These are phyloP conservation scores for Tinea pellionella DNA, from an alignment of 2,888 invertebrate species.

Conservation along the genomic window DNA sequence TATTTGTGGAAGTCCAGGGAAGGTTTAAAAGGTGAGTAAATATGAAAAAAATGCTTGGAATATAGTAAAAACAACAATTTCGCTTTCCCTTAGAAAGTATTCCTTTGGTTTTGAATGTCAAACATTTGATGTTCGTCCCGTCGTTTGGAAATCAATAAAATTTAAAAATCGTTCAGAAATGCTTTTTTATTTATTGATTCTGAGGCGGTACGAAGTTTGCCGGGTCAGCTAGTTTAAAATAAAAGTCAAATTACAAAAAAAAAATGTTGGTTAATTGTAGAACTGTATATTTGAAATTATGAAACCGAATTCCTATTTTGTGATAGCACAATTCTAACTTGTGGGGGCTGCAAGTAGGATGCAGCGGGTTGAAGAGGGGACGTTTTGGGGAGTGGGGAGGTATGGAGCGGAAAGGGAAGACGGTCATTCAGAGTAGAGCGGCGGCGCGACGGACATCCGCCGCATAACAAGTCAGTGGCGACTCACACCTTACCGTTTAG, in stretches of 20 bases:
- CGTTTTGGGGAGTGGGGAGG: background rate
- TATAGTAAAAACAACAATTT: too few species aligned
- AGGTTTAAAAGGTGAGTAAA: too few species aligned
- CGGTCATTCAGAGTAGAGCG: conserved; percentile 62
- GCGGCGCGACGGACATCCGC: conserved; percentile 70
- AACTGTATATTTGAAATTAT: background rate
- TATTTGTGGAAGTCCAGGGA: too few species aligned
- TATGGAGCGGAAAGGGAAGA: conserved; percentile 54
- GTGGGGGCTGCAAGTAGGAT: conserved; percentile 14
- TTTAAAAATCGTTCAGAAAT: too few species aligned
- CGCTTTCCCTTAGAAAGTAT: too few species aligned
- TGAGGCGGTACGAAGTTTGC: too few species aligned
- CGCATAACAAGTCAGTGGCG: conserved; percentile 70
- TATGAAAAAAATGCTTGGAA: too few species aligned
- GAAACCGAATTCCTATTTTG: background rate
- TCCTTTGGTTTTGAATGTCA: too few species aligned
- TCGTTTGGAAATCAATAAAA: too few species aligned
- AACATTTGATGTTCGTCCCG: too few species aligned
- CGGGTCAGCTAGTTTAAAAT: too few species aligned
- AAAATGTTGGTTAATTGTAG: background rate
- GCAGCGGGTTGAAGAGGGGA: conserved; percentile 29
- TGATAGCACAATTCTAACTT: background rate
- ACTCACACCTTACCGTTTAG: conserved; percentile 17
- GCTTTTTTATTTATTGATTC: too few species aligned
- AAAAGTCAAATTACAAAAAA: background rate